phyloP scores from a whole-genome alignment of 1,140 invertebrate genomes.

The Cydia strobilella region DNA sequence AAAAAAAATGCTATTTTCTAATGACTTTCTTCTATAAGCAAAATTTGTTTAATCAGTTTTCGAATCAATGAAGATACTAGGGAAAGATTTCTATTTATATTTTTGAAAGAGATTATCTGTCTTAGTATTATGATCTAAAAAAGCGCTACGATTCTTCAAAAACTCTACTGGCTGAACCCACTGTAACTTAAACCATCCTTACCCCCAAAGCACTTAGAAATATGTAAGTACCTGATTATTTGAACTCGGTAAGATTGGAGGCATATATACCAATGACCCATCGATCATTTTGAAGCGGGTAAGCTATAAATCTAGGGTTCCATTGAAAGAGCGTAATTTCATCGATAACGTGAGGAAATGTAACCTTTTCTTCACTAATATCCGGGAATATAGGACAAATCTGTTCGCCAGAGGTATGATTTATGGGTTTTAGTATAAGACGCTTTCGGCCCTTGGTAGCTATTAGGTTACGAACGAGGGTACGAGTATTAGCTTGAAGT shows the following conservation, averaged over 20 bases:
- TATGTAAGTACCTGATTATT: background rate
- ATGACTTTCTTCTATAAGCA: no score
- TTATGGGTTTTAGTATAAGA: background rate
- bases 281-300: slow-evolving; percentile 13
- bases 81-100: background rate
- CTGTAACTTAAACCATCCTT: no score
- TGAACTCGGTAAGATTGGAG: background rate
- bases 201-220: background rate
- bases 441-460: background rate
- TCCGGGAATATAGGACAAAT: slow-evolving; percentile 14
- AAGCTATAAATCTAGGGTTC: background rate
- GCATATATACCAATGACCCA: background rate
- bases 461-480: background rate
- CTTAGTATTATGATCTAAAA: no score
- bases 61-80: no score
- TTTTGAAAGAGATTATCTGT: no score
- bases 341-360: slow-evolving; percentile 1
- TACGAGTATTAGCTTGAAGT: background rate
- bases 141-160: no score
- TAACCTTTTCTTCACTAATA: slow-evolving; percentile 4
- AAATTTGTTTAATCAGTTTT: no score
- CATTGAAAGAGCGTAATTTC: slow-evolving; percentile 7
- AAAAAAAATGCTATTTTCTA: no score
- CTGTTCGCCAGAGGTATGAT: background rate
- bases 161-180: no score